Evolutionary conservation across 2,797 vertebrate genomes (phyloP), one percentile per base, ranked within the genome.

Genomic region (Harpagifer antarcticus): DNA sequence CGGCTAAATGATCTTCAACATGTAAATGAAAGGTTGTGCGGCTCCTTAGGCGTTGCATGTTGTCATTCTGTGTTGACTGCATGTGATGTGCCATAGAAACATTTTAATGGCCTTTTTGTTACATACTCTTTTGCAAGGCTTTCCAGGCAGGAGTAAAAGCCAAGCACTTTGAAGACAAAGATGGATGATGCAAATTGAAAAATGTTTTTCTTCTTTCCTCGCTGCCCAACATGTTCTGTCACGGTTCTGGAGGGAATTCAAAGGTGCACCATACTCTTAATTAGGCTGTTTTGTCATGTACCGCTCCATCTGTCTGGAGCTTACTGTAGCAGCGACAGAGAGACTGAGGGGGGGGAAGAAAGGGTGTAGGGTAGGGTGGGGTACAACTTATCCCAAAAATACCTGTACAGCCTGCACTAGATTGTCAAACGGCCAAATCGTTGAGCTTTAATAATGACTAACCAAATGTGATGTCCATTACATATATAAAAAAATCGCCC

Each of bases 211-310:
- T 58, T 64, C 57, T 72, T 67, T 81, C 19, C 52, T 60, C 1
- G 4, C 56, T 81, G 74, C 81, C 74, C 74, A 86, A 83, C 78
- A 68, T 82, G 81, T 84, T 89, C 79, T 67, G 64, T 82, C 76
- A 81, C 17, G 33, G 80, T 81, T 72, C 56, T 84, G 77, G 68
- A 80, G 80, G 91, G 91, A 90, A 92, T 92, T 92, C 61, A 85
- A 82, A 92, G 85, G 75, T 89, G 76, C 81, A 72, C 66, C 73
- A 53, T 83, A 90, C 83, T 86, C 68, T 91, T 92, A 93, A 94
- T 94, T 91, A 90, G 90, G 83, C 84, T 90, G 83, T 90, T 92
- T 92, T 85, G 88, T 91, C 86, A 84, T 88, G 90, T 82, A 86
- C 73, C 6, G 71, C 83, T 90, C 87, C 91, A 88, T 90, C 90